Conservation (phyloP, 2,888 invertebrate species). For the Proisotoma minuta region DNA sequence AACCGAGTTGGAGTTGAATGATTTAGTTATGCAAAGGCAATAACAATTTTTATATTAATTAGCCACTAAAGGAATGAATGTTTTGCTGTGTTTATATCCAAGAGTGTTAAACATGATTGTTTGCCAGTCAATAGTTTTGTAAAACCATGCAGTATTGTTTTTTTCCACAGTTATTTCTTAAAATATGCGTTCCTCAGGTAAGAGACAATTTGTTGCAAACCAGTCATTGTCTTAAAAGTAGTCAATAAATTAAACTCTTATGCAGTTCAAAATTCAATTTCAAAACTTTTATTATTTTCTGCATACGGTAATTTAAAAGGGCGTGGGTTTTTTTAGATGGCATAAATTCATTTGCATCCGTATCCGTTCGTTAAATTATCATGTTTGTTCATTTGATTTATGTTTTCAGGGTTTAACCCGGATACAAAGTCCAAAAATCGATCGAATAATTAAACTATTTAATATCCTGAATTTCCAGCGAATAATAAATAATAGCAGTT, state of each 20-base stretch:
- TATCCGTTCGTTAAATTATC: too few relatives aligned
- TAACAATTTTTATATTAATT: constrained; percentile 6
- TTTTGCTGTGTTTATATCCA: neutral
- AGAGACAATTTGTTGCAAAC: neutral
- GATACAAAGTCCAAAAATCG: too few relatives aligned
- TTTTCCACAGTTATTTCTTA: neutral
- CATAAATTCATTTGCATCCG: too few relatives aligned
- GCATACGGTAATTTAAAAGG: too few relatives aligned
- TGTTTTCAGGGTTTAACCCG: too few relatives aligned
- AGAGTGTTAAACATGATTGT: neutral
- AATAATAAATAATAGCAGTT: too few relatives aligned
- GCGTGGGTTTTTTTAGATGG: too few relatives aligned
- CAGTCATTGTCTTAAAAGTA: neutral
- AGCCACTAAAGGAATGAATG: neutral
- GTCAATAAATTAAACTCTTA: neutral
- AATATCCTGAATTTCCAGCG: too few relatives aligned
- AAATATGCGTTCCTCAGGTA: neutral
- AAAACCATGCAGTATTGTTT: constrained; percentile 17
- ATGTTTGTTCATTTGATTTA: too few relatives aligned
- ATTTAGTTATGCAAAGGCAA: constrained; percentile 7
- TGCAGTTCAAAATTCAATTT: constrained; percentile 1
- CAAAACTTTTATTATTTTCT: too few relatives aligned
- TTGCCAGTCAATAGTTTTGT: constrained; percentile 12
- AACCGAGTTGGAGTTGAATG: neutral
- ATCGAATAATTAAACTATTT: too few relatives aligned